Percentiles rank a stretch among this genome's conserved stretches.
Conservation (phyloP, 2,113 vertebrate species). For the Panthera tigris region DNA sequence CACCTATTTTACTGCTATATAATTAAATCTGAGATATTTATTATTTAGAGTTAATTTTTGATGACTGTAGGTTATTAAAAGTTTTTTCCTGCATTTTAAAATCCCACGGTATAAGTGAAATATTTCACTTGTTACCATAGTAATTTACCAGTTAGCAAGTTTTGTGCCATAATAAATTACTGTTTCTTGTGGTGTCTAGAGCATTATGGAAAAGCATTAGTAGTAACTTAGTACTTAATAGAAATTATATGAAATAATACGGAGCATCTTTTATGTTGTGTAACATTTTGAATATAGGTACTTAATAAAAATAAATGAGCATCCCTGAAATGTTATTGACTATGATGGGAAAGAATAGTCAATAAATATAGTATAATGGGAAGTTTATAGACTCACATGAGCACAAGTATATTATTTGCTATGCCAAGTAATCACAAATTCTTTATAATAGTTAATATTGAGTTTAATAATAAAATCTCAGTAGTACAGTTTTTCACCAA, state of each 20-base stretch:
- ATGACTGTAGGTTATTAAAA: neutral
- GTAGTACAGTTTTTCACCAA: neutral
- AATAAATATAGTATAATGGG: neutral
- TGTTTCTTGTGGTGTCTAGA: neutral
- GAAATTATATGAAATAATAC: neutral
- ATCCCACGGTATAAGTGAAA: neutral
- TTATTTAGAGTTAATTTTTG: neutral
- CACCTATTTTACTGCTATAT: neutral
- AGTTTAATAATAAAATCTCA: neutral
- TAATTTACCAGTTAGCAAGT: neutral
- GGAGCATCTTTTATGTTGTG: neutral
- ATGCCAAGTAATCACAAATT: neutral
- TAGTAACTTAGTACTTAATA: neutral
- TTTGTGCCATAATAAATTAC: neutral
- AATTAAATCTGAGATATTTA: neutral
- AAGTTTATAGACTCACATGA: neutral
- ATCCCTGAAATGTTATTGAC: neutral
- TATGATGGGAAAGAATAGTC: neutral
- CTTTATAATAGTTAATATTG: neutral
- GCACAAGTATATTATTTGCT: neutral
- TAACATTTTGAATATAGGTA: neutral
- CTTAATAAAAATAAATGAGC: neutral
- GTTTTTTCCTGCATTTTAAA: neutral
- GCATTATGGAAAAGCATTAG: neutral
- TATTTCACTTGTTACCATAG: constrained; percentile 2